phyloP scores from a whole-genome alignment of 2,888 invertebrate species.

The Ditula angustiorana region DNA sequence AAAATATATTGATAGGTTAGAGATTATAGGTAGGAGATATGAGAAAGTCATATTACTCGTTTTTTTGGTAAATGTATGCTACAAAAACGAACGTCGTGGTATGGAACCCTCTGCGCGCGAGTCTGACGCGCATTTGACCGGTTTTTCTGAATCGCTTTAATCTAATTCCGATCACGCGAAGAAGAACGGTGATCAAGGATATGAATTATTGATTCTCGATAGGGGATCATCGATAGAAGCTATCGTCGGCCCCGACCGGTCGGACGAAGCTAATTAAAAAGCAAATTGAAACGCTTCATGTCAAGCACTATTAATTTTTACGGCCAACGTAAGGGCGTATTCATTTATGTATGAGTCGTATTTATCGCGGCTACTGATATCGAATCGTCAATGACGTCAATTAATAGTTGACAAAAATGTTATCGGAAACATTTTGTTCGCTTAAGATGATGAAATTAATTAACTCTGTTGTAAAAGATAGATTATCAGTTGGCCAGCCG shows the following conservation, averaged over 20 bases:
- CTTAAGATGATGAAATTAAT: neutral
- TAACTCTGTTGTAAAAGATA: neutral
- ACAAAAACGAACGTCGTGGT: too few species aligned
- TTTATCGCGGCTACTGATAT: conserved; percentile 38
- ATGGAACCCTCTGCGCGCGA: too few species aligned
- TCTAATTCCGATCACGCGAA: conserved; percentile 6
- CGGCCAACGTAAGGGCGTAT: conserved; percentile 64
- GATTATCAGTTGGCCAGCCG: neutral
- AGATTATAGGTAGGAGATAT: too few species aligned
- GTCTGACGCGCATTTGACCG: too few species aligned
- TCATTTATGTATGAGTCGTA: conserved; percentile 56
- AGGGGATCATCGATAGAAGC: conserved; percentile 47
- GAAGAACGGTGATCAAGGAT: conserved; percentile 27
- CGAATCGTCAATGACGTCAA: conserved; percentile 18
- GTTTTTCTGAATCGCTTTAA: neutral
- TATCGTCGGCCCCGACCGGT: conserved; percentile 50
- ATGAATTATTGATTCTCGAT: conserved; percentile 52
- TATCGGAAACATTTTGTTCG: conserved; percentile 7
- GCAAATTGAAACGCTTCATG: conserved; percentile 72
- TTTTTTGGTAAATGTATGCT: too few species aligned
- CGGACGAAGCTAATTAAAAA: conserved; percentile 67
- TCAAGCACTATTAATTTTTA: conserved; percentile 77
- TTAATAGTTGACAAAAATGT: conserved; percentile 7
- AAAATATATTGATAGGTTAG: too few species aligned
- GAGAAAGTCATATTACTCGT: too few species aligned